Conservation (phyloP, 2,888 invertebrate species). For the Maniola hyperantus region DNA sequence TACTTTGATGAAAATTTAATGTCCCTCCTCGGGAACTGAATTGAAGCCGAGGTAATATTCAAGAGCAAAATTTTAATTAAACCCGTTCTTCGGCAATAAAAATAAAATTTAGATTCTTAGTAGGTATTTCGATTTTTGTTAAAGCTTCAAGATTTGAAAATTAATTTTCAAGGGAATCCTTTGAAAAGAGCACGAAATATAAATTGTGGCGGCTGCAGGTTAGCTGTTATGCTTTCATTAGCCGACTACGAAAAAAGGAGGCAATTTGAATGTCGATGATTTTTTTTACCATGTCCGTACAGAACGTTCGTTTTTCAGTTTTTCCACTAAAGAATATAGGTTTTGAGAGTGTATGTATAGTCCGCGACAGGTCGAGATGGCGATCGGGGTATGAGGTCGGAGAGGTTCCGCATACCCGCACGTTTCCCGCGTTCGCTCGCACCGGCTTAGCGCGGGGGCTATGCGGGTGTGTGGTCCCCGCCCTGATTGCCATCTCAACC, state of each 20-base stretch:
- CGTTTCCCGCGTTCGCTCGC: too few relatives aligned
- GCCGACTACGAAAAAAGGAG: not conserved
- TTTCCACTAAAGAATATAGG: not conserved
- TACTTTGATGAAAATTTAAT: conserved; percentile 38
- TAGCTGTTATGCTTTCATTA: not conserved
- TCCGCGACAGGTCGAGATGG: too few relatives aligned
- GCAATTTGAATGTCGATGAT: not conserved
- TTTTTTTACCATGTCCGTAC: not conserved
- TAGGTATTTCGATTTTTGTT: conserved; percentile 18
- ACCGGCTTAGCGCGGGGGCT: too few relatives aligned
- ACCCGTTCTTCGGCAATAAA: conserved; percentile 25
- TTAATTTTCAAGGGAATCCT: conserved; percentile 7
- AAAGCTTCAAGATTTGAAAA: conserved; percentile 15
- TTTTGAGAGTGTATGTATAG: too few relatives aligned
- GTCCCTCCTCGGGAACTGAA: conserved; percentile 31
- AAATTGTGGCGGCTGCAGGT: not conserved
- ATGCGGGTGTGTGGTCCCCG: too few relatives aligned
- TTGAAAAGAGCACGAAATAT: not conserved
- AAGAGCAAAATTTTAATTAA: conserved; percentile 35
- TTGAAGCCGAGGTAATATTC: conserved; percentile 32
- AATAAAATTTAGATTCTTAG: conserved; percentile 21
- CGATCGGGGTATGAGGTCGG: too few relatives aligned
- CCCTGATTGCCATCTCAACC: too few relatives aligned
- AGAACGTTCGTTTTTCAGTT: not conserved
- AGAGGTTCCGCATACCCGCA: too few relatives aligned